Percentiles rank a stretch among this genome's conserved stretches.
Evolutionary conservation across 1,140 invertebrate genomes (phyloP).

Genomic region (Drosophila albomicans): DNA sequence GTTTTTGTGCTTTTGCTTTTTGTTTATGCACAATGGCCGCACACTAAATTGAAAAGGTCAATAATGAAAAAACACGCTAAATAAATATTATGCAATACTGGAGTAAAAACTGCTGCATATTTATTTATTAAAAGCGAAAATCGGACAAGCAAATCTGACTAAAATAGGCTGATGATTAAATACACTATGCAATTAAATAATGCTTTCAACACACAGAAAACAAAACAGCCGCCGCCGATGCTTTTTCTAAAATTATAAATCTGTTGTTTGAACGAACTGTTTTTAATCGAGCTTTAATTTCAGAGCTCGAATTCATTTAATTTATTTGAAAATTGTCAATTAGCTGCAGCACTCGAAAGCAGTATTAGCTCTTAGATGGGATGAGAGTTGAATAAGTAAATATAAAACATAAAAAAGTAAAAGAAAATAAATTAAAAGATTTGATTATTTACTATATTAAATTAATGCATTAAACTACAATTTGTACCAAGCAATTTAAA

Average conservation of each 20-base stretch:
- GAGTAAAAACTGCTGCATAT: constrained; percentile 32
- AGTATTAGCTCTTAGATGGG: no score
- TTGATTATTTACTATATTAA: background rate
- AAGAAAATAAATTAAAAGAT: no score
- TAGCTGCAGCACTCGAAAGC: no score
- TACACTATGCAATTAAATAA: constrained; percentile 15
- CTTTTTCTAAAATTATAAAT: background rate
- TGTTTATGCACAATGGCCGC: constrained; percentile 38
- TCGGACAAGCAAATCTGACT: constrained; percentile 13
- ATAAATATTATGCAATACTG: constrained; percentile 47
- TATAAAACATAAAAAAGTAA: no score
- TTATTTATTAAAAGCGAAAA: constrained; percentile 44
- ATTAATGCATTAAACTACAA: background rate
- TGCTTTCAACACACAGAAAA: background rate
- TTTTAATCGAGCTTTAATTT: no score
- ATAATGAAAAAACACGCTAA: constrained; percentile 38
- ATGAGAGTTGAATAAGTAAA: no score
- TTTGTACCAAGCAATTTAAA: background rate
- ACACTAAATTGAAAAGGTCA: constrained; percentile 46
- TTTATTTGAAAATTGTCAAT: no score
- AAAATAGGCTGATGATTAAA: constrained; percentile 5
- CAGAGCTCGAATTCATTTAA: no score
- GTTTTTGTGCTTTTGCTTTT: constrained; percentile 29
- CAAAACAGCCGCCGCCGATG: background rate
- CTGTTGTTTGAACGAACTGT: background rate